Evolutionary conservation across 2,797 vertebrate species (phyloP), one percentile per base, ranked within the genome.

Genomic region (Pseudomugil gertrudae): DNA sequence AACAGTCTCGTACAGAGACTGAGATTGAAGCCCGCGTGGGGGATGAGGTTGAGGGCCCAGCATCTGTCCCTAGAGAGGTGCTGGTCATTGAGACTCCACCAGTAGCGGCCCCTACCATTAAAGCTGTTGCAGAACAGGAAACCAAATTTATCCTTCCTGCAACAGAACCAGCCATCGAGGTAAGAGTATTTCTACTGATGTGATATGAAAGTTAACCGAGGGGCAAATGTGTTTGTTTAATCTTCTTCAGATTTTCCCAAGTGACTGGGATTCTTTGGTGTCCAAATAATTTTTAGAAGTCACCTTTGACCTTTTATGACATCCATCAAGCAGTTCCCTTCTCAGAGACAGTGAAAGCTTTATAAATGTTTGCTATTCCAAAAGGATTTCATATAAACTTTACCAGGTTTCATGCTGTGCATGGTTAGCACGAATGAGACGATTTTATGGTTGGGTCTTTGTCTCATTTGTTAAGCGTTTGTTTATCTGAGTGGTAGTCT

Each of bases 151-250:
- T 74, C 72, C 74, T 80, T 79, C 68, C 85, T 38, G 71, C 81
- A 79, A 52, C 72, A 61, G 77, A 87, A 63, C 61, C 78, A 63
- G 61, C 51, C 33, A 26, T 61, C 26, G 80, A 86, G 85, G 86
- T 90, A 85, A 82, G 81, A 51, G 21, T 7, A 1, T 48, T 50
- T 38, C 26, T n/a, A 11, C 24, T 9, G 1, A 19, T 13, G 3
- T 47, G 2, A 5, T 21, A 30, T 57, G 14, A 35, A 26, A 5
- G 21, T 57, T n/a, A 29, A 35, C 23, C 30, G n/a, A 24, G 24
- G 33, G 43, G 8, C 14, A 6, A 35, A 24, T 2, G 9, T 11
- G 9, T 5, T 4, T 32, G 8, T 9, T 51, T 36, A 58, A 19
- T 15, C 9, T 29, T 36, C 10, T 8, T 7, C 51, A 35, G 43